Evolutionary conservation across 1,140 invertebrate genomes (phyloP).

Genomic region (Parasteatoda tepidariorum): DNA sequence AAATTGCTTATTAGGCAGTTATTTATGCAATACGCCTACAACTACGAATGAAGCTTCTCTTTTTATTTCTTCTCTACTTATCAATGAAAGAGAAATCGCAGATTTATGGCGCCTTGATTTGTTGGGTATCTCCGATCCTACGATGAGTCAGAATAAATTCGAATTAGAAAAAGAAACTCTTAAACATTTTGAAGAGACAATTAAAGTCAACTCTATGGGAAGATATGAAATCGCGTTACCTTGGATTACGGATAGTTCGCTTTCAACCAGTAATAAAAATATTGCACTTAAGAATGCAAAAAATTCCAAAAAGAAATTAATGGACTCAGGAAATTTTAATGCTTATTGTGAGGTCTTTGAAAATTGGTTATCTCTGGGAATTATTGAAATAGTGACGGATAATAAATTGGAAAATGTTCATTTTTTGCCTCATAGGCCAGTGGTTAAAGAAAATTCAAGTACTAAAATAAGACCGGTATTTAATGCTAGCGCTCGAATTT

Average conservation of each 20-base stretch:
- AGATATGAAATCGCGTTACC: constrained; percentile 26
- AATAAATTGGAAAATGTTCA: neutral
- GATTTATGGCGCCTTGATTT: constrained; percentile 7
- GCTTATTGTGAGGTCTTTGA: constrained; percentile 12
- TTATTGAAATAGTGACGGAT: constrained; percentile 5
- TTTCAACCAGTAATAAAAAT: neutral
- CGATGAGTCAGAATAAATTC: neutral
- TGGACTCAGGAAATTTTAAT: neutral
- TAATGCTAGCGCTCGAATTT: neutral
- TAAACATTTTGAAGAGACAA: constrained; percentile 18
- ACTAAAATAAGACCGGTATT: constrained; percentile 20
- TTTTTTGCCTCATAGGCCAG: constrained; percentile 16
- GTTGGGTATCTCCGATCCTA: constrained; percentile 23
- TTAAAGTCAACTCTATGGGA: neutral
- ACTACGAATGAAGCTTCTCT: too few species aligned
- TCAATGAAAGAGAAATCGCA: neutral
- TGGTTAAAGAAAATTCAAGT: constrained; percentile 20
- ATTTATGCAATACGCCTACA: too few species aligned
- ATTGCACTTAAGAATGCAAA: neutral
- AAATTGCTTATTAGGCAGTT: neutral
- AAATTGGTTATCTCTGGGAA: neutral
- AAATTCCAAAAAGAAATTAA: constrained; percentile 26
- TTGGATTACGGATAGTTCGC: constrained; percentile 1
- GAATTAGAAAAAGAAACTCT: neutral
- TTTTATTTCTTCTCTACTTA: constrained; percentile 3